phyloP scores from a whole-genome alignment of 2,888 invertebrate species.

The Asteroscopus sphinx region DNA sequence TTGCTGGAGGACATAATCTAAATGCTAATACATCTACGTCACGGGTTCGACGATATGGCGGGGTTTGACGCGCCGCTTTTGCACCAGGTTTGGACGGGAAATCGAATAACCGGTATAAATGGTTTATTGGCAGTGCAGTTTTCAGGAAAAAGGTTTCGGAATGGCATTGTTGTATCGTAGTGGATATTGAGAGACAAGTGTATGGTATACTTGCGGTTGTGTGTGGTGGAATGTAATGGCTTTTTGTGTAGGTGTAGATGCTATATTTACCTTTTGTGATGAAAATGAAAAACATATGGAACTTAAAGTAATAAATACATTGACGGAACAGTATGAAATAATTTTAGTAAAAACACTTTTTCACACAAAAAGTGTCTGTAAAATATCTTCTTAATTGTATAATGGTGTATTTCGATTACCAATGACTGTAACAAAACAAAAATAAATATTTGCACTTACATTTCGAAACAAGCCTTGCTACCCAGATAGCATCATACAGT shows the following conservation, averaged over 20 bases:
- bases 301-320: too few relatives aligned
- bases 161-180: constrained; percentile 20
- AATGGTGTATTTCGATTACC: too few relatives aligned
- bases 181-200: constrained; percentile 15
- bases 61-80: constrained; percentile 49
- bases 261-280: not conserved
- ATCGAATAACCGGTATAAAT: too few relatives aligned
- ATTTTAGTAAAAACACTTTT: too few relatives aligned
- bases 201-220: constrained; percentile 1
- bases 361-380: too few relatives aligned
- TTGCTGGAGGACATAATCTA: constrained; percentile 78
- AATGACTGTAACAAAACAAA: not conserved
- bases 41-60: constrained; percentile 55
- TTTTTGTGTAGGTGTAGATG: not conserved
- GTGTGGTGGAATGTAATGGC: not conserved
- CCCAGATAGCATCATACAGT: constrained; percentile 33
- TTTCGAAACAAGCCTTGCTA: not conserved
- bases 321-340: too few relatives aligned
- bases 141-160: constrained; percentile 13
- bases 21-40: constrained; percentile 83
- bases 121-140: constrained; percentile 42
- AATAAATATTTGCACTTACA: not conserved
- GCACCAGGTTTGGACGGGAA: constrained; percentile 30
- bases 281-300: not conserved
- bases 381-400: too few relatives aligned